These are phyloP conservation scores for Oxyscelio sp. DNA, from an alignment of 2,888 invertebrate genomes.

Conservation along the genomic window DNA sequence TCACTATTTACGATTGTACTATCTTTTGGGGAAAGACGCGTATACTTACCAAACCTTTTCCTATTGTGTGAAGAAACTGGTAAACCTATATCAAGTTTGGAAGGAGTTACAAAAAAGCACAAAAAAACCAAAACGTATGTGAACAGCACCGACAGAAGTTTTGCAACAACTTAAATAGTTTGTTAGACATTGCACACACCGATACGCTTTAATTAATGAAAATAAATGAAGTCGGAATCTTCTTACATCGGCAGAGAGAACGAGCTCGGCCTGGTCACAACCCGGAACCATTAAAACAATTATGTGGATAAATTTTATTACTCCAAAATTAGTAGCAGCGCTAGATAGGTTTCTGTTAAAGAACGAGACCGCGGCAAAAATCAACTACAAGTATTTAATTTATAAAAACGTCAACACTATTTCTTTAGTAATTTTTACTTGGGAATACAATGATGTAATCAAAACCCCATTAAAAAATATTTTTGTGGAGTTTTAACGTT, in stretches of 20 bases:
- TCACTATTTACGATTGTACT: not conserved
- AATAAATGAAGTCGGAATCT: not conserved
- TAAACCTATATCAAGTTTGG: not conserved
- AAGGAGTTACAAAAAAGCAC: not conserved
- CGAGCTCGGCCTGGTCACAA: not conserved
- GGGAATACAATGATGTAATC: too few relatives aligned
- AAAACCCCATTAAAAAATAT: too few relatives aligned
- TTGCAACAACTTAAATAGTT: too few relatives aligned
- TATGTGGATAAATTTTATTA: conserved; percentile 41
- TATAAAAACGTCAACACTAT: too few relatives aligned
- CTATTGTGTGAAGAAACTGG: not conserved
- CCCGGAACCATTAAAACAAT: conserved; percentile 6
- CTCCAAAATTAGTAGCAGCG: conserved; percentile 67
- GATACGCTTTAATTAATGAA: not conserved
- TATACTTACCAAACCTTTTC: not conserved
- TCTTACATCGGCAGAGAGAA: not conserved
- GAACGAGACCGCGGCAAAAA: too few relatives aligned
- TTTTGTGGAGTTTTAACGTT: too few relatives aligned
- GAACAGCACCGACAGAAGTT: too few relatives aligned
- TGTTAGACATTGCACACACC: too few relatives aligned
- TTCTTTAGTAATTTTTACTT: too few relatives aligned
- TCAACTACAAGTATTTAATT: too few relatives aligned
- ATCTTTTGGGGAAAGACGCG: conserved; percentile 1
- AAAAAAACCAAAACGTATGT: too few relatives aligned
- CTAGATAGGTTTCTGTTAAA: conserved; percentile 46